Base-by-base conservation (phyloP, 2,888 invertebrate genomes). In the Clanis bilineata region DNA sequence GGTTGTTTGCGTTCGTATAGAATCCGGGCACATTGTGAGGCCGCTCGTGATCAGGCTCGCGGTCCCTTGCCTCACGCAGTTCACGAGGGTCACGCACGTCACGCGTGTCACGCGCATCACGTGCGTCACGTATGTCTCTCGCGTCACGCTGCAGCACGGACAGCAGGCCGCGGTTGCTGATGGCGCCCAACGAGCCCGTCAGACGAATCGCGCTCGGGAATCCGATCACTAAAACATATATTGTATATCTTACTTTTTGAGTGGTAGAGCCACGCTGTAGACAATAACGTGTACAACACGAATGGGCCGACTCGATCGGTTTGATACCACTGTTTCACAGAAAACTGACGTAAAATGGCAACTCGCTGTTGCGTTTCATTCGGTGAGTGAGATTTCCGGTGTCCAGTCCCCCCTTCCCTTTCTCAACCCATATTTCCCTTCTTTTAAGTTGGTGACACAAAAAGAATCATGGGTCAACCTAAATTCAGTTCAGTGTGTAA, bases 1-100 rank as follows among this genome's bases (percentile, higher is more conserved):
- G 69, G 59, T 71, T 72, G 58, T 73, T 76, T 23, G 73, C 65
- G 68, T 78, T 83, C 66, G 85, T 77, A 71, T 92, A 89, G 81
- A 91, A 90, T 64, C 88, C 90, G 70, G 90, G 90, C 76, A 90
- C 88, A 79, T 90, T 86, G 76, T 87, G 90, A 25, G 90, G 87
- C 0, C 89, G 82, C 76, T 88, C 88, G 75, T 79, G 85, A 22
- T 88, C 88, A n/a, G 78, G 83, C 66, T 86, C 86, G 61, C 15
- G 47, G n/a, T 41, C 41, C 7, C 41, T 15, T 18, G 2, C 18
- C 18, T 41, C 41, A 2, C 41, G 41, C 15, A n/a, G 2, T 7
- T 41, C 41, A 5, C 41, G 41, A 4, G 18, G 2, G 18, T 41
- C 41, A 5, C 41, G 41, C 15, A 41, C 10, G 7, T 41, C 39